These are phyloP conservation scores for Bovichtus variegatus DNA, from an alignment of 2,797 vertebrate genomes.

Conservation along the genomic window DNA sequence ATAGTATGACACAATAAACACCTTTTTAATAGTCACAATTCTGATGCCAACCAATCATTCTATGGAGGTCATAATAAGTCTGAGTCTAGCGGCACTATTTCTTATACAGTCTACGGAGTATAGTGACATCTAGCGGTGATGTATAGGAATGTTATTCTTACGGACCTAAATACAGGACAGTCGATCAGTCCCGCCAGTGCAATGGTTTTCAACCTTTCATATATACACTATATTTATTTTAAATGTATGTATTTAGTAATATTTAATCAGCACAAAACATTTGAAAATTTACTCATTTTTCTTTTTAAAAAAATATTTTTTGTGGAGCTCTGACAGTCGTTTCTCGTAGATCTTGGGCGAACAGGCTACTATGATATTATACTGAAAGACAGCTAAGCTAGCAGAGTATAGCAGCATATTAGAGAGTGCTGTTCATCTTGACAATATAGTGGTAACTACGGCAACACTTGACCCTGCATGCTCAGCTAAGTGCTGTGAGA, in stretches of 20 bases:
- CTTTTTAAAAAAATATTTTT: too few species aligned
- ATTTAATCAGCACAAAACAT: background rate
- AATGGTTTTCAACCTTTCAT: background rate
- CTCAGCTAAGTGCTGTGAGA: constrained; percentile 3
- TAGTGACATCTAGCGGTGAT: constrained; percentile 34
- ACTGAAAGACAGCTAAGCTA: background rate
- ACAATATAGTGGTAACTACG: background rate
- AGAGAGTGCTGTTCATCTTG: background rate
- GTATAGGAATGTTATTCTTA: background rate
- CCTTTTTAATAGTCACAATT: background rate
- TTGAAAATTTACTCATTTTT: background rate
- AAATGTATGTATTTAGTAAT: background rate
- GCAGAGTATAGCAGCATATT: background rate
- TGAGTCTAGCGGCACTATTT: background rate
- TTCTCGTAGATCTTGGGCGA: background rate
- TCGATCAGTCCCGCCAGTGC: background rate
- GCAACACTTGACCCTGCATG: background rate
- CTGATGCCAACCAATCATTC: background rate
- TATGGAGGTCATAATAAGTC: background rate
- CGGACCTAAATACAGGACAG: background rate
- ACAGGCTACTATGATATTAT: background rate
- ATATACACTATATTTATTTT: background rate
- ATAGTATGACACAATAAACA: background rate
- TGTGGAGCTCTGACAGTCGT: background rate
- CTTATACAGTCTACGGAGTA: background rate